Evolutionary conservation across 92 coral and sea anemone genomes (phyloP).

Genomic region (Anthopleura xanthogrammica): DNA sequence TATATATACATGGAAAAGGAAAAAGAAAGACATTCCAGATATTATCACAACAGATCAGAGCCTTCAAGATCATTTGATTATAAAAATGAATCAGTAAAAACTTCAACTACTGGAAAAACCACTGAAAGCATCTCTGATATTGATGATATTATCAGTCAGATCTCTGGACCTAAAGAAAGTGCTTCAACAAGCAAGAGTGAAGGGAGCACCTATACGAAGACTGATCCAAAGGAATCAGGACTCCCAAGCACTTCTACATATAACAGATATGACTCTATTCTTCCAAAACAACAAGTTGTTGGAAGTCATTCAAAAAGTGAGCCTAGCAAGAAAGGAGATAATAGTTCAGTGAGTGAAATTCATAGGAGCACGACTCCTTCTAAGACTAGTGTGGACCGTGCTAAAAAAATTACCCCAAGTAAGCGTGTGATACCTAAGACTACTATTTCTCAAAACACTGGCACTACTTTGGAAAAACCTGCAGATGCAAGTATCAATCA

Average conservation of each 20-base stretch:
- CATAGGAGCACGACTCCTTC: slow-evolving; percentile 2
- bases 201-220: not conserved
- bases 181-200: slow-evolving; percentile 2
- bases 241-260: not conserved
- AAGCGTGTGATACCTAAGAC: slow-evolving; percentile 12
- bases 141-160: slow-evolving; percentile 37
- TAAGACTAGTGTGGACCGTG: not conserved
- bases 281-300: not conserved
- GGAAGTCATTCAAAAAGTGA: slow-evolving; percentile 5
- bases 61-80: not conserved
- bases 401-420: not conserved
- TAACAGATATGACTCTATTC: not conserved
- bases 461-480: not conserved
- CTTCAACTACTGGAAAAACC: slow-evolving; percentile 3
- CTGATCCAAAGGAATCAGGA: not conserved
- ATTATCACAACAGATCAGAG: slow-evolving; percentile 7
- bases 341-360: not conserved
- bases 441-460: slow-evolving; percentile 3
- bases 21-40: slow-evolving; percentile 31
- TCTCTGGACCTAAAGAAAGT: slow-evolving; percentile 22
- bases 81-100: slow-evolving; percentile 24
- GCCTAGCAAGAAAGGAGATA: slow-evolving; percentile 12
- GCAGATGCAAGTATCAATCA: not conserved
- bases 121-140: slow-evolving; percentile 16
- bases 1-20: slow-evolving; percentile 71